phyloP scores from a whole-genome alignment of 2,113 vertebrate species.

The Rynchops niger region DNA sequence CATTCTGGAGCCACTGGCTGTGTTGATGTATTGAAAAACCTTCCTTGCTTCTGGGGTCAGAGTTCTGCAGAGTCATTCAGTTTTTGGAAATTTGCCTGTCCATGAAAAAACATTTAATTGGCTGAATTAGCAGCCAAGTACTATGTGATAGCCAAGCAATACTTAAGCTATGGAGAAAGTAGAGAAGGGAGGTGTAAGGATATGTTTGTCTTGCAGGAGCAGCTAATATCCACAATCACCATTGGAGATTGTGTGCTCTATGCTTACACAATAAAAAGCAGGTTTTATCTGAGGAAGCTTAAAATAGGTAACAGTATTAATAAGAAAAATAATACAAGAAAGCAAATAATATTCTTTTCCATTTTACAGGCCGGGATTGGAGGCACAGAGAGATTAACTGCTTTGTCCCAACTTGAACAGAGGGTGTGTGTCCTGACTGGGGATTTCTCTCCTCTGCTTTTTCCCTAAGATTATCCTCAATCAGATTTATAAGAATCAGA shows the following conservation, averaged over 20 bases:
- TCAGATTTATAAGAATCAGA: not conserved
- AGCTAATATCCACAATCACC: not conserved
- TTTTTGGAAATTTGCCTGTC: not conserved
- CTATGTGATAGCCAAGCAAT: not conserved
- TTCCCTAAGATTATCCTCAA: not conserved
- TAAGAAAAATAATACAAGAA: not conserved
- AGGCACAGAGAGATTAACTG: not conserved
- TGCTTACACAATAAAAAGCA: not conserved
- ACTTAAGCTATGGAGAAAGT: not conserved
- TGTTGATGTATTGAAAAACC: not conserved
- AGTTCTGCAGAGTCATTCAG: not conserved
- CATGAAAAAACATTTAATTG: not conserved
- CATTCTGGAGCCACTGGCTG: not conserved
- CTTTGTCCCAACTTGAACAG: not conserved
- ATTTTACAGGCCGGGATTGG: not conserved
- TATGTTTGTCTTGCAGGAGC: not conserved
- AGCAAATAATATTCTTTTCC: not conserved
- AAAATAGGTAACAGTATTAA: not conserved
- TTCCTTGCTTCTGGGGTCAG: not conserved
- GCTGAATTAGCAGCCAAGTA: not conserved
- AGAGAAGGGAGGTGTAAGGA: not conserved
- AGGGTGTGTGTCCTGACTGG: accelerated
- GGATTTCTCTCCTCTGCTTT: not conserved
- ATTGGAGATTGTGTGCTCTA: not conserved
- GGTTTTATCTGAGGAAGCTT: not conserved